Evolutionary conservation across 2,888 invertebrate genomes (phyloP).

Genomic region (Marasmarcha lunaedactyla): DNA sequence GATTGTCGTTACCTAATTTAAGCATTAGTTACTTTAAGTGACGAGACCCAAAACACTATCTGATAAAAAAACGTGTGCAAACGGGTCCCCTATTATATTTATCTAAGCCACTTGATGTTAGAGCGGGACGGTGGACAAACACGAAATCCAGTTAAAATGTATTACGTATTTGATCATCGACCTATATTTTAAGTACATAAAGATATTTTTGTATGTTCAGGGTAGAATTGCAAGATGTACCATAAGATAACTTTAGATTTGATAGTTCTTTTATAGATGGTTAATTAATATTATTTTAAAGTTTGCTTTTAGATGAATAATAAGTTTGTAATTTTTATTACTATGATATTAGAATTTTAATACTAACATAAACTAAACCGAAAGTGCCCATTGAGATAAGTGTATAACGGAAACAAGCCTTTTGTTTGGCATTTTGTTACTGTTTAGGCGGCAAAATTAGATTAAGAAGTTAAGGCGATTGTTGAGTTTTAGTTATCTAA

Average conservation of each 20-base stretch:
- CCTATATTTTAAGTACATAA: conserved; percentile 55
- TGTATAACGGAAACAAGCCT: conserved; percentile 60
- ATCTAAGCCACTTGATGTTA: conserved; percentile 31
- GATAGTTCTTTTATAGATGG: conserved; percentile 63
- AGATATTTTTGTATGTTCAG: conserved; percentile 68
- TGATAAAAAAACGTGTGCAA: conserved; percentile 59
- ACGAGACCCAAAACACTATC: conserved; percentile 41
- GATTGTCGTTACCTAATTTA: conserved; percentile 58
- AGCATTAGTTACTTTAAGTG: conserved; percentile 43
- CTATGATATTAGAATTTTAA: conserved; percentile 61
- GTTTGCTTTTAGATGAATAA: conserved; percentile 63
- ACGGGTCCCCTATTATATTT: conserved; percentile 42
- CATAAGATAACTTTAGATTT: conserved; percentile 62
- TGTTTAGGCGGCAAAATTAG: conserved; percentile 68
- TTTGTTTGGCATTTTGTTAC: conserved; percentile 62
- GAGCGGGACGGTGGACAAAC: conserved; percentile 32
- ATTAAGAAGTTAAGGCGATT: conserved; percentile 61
- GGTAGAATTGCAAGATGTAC: conserved; percentile 51
- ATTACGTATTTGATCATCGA: background rate
- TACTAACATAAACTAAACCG: conserved; percentile 70
- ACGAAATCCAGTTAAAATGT: conserved; percentile 14
- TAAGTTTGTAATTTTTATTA: conserved; percentile 66
- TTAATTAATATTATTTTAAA: conserved; percentile 62
- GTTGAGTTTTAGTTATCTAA: conserved; percentile 66
- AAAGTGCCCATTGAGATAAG: conserved; percentile 72